Evolutionary conservation across 2,888 invertebrate species (phyloP).

Genomic region (Eristalis pertinax): DNA sequence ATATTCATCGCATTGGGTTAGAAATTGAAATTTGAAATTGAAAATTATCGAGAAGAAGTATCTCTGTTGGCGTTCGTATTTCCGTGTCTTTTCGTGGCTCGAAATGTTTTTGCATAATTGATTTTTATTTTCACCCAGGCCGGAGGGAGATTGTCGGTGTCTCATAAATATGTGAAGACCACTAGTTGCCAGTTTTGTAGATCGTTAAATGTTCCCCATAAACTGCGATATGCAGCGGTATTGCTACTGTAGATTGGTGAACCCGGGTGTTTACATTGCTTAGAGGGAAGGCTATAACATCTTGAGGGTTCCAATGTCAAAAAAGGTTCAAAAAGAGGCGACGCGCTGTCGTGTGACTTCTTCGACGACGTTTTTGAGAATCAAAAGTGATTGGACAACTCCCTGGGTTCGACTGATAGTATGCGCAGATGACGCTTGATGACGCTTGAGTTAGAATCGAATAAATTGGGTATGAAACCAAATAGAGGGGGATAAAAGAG

Average conservation of each 20-base stretch:
- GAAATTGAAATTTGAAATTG: slow-evolving; percentile 22
- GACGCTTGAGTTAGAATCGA: no score
- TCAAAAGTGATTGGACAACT: no score
- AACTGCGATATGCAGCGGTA: not conserved
- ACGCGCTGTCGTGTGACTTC: no score
- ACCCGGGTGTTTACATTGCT: not conserved
- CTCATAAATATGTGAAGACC: not conserved
- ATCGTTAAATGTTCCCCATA: not conserved
- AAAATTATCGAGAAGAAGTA: not conserved
- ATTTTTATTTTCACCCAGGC: slow-evolving; percentile 43
- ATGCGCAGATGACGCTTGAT: no score
- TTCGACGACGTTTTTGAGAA: no score
- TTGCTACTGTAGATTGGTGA: not conserved
- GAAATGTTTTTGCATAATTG: slow-evolving; percentile 11
- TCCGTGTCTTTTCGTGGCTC: not conserved
- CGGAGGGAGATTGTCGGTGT: not conserved
- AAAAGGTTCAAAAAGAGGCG: no score
- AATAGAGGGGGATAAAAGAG: no score
- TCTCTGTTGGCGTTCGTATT: slow-evolving; percentile 1
- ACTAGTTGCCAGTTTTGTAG: no score
- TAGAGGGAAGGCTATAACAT: no score
- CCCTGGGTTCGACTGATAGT: no score
- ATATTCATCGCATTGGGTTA: slow-evolving; percentile 1
- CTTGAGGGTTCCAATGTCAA: no score
- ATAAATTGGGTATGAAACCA: no score